Conservation (phyloP, 2,113 vertebrate genomes). For the Aphyosemion australe region DNA sequence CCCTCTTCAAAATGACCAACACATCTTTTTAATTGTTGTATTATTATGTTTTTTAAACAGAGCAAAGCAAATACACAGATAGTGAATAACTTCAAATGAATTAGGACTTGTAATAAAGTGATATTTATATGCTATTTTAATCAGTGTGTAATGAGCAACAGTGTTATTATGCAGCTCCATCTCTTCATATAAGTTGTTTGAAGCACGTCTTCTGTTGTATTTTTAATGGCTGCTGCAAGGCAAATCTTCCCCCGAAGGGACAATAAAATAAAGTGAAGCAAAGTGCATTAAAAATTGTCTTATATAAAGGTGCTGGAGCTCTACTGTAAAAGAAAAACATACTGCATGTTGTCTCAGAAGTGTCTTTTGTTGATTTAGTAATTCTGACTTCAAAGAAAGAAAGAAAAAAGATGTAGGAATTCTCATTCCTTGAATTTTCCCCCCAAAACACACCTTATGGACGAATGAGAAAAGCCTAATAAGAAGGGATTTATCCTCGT, state of each 20-base stretch:
- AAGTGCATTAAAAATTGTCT: constrained; percentile 11
- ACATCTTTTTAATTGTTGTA: neutral
- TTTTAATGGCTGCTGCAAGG: constrained; percentile 62
- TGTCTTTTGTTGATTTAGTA: neutral
- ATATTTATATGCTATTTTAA: constrained; percentile 29
- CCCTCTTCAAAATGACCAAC: too few species aligned
- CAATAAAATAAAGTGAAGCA: constrained; percentile 48
- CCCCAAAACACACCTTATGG: neutral
- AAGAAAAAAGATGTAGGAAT: neutral
- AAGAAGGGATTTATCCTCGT: too few species aligned
- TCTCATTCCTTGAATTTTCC: neutral
- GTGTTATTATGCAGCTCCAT: constrained; percentile 28
- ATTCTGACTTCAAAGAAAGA: neutral
- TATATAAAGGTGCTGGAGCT: constrained; percentile 19
- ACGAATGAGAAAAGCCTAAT: neutral
- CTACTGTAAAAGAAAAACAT: neutral
- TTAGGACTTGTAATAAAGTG: neutral
- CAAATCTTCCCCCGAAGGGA: constrained; percentile 54
- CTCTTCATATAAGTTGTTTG: constrained; percentile 58
- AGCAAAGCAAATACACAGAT: neutral
- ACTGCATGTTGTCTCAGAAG: neutral
- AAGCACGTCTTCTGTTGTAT: constrained; percentile 66
- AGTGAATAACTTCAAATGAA: neutral
- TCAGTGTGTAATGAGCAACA: constrained; percentile 36
- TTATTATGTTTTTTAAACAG: too few species aligned